A percentile compares a stretch with the other conserved stretches of the same genome.
Conservation (phyloP, 1,140 invertebrate species). For the Notospermus geniculatus region DNA sequence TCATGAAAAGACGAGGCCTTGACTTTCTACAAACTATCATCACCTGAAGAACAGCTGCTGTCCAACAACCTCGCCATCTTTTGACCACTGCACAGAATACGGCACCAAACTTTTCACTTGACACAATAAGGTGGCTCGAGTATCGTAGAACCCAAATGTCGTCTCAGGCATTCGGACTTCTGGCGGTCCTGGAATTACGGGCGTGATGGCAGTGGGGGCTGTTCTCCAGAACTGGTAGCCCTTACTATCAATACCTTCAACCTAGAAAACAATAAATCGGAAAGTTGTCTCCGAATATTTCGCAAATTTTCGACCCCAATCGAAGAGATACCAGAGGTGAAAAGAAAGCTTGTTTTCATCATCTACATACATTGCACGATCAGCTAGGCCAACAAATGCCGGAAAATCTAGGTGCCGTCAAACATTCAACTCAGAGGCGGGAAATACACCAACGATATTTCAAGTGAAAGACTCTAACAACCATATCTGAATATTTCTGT, state of each 20-base stretch:
- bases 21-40: too few species aligned
- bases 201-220: conserved; percentile 48
- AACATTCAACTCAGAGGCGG: too few species aligned
- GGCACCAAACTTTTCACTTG: conserved; percentile 60
- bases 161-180: conserved; percentile 45
- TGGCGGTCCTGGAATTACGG: conserved; percentile 36
- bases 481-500: too few species aligned
- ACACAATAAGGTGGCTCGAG: conserved; percentile 56
- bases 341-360: conserved; percentile 4
- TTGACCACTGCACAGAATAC: conserved; percentile 60
- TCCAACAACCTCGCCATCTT: conserved; percentile 45
- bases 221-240: conserved; percentile 44
- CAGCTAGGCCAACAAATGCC: too few species aligned
- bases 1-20: too few species aligned
- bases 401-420: too few species aligned
- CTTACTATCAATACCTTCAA: conserved; percentile 44
- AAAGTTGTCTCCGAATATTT: too few species aligned
- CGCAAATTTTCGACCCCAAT: too few species aligned
- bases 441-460: too few species aligned
- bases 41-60: conserved; percentile 38
- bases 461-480: too few species aligned
- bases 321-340: too few species aligned
- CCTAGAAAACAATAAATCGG: conserved; percentile 28
- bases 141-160: conserved; percentile 42
- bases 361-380: too few species aligned